Evolutionary conservation across 2,113 vertebrate species (phyloP), one percentile per base, ranked within the genome.

Genomic region (Monopterus albus): DNA sequence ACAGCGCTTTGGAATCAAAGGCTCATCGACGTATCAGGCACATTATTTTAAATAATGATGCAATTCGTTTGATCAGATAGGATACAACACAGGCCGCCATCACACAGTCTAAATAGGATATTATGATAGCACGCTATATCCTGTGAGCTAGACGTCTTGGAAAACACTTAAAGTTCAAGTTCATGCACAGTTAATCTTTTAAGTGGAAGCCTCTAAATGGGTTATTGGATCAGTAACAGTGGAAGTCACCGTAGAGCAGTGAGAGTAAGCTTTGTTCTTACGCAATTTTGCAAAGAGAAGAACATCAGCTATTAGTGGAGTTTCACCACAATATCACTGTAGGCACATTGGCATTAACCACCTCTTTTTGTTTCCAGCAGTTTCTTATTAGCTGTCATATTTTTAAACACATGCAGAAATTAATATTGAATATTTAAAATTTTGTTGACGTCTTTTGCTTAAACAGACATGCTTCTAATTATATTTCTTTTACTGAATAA

Each of bases 161-260:
- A 66, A 59, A 72, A 64, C 38, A 75, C 36, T 39, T 38, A 15
- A 53, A 69, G 43, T 65, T 72, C n/a, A 73, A 40, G 63, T 78
- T 57, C 55, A 66, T 17, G 25, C 7, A 64, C n/a, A 12, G 71
- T 51, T 80, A 59, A 65, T 79, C 56, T 71, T 70, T 72, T 33
- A 51, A 60, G 31, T 38, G 20, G 57, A 78, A 29, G 26, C 15
- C 3, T 58, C 42, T 71, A 39, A 68, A 83, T 49, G 20, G 66
- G 23, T 78, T 45, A 62, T 56, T 75, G 71, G 45, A 61, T 75
- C 47, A 52, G n/a, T 67, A 64, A 18, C 31, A 45, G 25, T 40
- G 40, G 33, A 40, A 60, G 21, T 45, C 58, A 33, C 4, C 7
- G 28, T 38, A 17, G 29, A 67, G 68, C 40, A 29, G 45, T 46